Evolutionary conservation across 2,113 vertebrate species (phyloP).

Genomic region (Menura novaehollandiae): DNA sequence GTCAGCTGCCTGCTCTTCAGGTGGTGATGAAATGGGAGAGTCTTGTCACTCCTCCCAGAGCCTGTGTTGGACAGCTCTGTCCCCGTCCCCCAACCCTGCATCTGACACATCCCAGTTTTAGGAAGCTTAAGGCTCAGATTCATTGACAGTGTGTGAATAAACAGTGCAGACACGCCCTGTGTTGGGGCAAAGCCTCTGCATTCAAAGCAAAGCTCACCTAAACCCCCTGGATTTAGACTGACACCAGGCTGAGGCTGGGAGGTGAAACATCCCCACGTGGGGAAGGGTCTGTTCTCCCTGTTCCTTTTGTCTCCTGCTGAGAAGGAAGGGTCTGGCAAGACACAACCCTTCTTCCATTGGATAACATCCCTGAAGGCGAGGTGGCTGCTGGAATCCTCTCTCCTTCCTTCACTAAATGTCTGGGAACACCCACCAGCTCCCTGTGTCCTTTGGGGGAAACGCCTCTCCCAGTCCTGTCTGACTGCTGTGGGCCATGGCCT

Average conservation of each 20-base stretch:
- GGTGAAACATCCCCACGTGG: neutral
- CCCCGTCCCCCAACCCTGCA: neutral
- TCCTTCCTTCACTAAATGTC: neutral
- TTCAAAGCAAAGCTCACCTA: neutral
- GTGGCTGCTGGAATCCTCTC: neutral
- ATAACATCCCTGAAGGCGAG: neutral
- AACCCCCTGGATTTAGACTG: neutral
- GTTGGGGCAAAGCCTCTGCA: neutral
- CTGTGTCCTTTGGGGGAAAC: neutral
- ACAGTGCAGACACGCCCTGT: neutral
- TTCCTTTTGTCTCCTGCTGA: neutral
- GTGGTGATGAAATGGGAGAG: neutral
- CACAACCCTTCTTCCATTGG: neutral
- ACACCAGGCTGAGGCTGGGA: neutral
- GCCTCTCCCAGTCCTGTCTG: fast-evolving
- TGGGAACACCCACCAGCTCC: neutral
- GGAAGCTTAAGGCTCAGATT: neutral
- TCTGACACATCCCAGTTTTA: neutral
- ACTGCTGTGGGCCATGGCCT: too few relatives aligned
- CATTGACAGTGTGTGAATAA: neutral
- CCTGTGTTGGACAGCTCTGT: neutral
- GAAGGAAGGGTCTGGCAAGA: neutral
- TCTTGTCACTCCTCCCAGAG: neutral
- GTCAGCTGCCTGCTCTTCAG: neutral
- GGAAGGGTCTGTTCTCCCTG: neutral